Evolutionary conservation across 2,113 vertebrate species (phyloP), one percentile per base, ranked within the genome.

Genomic region (Phasianus colchicus): DNA sequence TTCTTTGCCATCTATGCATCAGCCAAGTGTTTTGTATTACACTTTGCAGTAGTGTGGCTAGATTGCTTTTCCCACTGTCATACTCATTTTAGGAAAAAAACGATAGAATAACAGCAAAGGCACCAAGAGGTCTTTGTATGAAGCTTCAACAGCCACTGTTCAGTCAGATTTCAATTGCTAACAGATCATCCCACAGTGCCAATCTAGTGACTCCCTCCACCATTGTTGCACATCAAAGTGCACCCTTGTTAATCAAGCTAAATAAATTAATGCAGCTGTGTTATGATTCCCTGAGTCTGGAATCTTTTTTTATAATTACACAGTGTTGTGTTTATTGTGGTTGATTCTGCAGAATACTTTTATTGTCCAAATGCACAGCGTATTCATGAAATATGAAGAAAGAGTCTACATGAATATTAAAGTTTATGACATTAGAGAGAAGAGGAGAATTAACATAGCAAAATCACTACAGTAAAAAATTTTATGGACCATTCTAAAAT

Each of bases 201-300:
- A 76, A 15, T 50, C 77, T 63, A 24, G 74, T 73, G 43, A 91
- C 65, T 88, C 38, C 1, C 3, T 76, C 86, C 63, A 64, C 34
- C 11, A 83, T 10, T 78, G 81, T 74, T 92, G 63, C 65, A 86
- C 65, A 96, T 80, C 55, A 94, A 95, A 96, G 45, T 64, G 89
- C 72, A 57, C 61, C 71, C 78, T 83, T 93, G 43, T 88, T 96
- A 96, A 94, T 91, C 84, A 94, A 79, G 32, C 47, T 95, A 94
- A 96, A 88, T 86, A 95, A 94, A 93, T 92, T 88, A 93, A 96
- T 85, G 57, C 55, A 92, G 60, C 7, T 78, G n/a, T 74, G 38
- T 81, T 95, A 83, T 29, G 83, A 77, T 58, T 96, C 93, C 58
- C 25, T 40, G 7, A 71, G 52, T 69, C 86, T 95, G 90, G 38